These are phyloP conservation scores for Drosophila erecta DNA, from an alignment of 1,140 invertebrate species.

Conservation along the genomic window DNA sequence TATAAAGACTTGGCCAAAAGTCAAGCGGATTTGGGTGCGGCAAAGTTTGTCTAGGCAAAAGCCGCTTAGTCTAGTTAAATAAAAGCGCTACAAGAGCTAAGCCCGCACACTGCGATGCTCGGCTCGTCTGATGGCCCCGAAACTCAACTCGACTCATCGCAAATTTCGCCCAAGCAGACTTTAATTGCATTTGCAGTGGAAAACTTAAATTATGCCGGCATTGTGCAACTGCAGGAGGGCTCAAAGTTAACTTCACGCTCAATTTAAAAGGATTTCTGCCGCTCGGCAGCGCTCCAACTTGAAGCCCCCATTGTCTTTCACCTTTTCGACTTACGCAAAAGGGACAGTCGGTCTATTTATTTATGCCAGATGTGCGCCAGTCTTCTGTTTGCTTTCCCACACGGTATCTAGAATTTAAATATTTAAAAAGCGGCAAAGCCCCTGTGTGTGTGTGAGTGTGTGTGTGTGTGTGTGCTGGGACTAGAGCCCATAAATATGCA, in stretches of 20 bases:
- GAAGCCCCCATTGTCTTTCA: slow-evolving; percentile 4
- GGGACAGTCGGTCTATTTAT: slow-evolving; percentile 57
- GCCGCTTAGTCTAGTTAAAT: slow-evolving; percentile 79
- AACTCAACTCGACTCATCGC: slow-evolving; percentile 6
- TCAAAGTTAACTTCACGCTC: slow-evolving; percentile 29
- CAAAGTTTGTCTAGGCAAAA: slow-evolving; percentile 76
- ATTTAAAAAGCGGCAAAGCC: slow-evolving; percentile 68
- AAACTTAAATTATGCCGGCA: slow-evolving; percentile 37
- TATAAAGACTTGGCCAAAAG: slow-evolving; percentile 70
- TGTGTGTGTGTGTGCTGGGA: slow-evolving; percentile 11
- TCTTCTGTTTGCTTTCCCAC: slow-evolving; percentile 37
- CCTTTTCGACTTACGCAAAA: slow-evolving; percentile 26
- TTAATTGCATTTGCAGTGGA: slow-evolving; percentile 47
- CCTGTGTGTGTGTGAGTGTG: slow-evolving; percentile 9
- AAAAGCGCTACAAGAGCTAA: slow-evolving; percentile 62
- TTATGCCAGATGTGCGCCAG: slow-evolving; percentile 69
- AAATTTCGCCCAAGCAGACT: slow-evolving; percentile 13
- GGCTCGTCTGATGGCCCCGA: slow-evolving; percentile 1
- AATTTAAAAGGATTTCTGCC: slow-evolving; percentile 38
- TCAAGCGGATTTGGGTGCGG: slow-evolving; percentile 70
- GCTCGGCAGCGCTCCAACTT: slow-evolving; percentile 24
- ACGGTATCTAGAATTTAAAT: slow-evolving; percentile 63
- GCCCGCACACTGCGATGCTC: slow-evolving; percentile 9
- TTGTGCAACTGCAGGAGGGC: slow-evolving; percentile 4
- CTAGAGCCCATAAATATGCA: slow-evolving; percentile 69